phyloP scores from a whole-genome alignment of 2,113 vertebrate genomes.

The Xyliphius kryptos region DNA sequence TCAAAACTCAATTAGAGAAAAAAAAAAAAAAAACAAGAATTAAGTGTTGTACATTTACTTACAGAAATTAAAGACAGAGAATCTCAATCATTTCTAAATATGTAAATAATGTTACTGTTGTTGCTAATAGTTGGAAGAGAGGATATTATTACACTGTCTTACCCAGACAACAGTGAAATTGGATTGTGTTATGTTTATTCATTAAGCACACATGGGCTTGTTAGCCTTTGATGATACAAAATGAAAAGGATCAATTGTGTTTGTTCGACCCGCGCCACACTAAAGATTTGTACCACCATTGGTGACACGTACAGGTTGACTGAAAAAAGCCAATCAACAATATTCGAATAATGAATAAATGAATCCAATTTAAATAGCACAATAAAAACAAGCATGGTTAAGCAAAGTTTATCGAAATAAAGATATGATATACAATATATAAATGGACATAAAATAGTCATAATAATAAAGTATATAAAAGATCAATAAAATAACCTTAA shows the following conservation, averaged over 20 bases:
- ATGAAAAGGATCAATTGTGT: conserved; percentile 45
- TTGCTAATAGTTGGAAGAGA: background rate
- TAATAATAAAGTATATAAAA: too few relatives aligned
- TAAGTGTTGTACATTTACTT: too few relatives aligned
- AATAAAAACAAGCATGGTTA: background rate
- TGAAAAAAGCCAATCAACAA: conserved; percentile 6
- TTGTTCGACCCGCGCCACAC: conserved; percentile 22
- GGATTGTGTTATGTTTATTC: conserved; percentile 45
- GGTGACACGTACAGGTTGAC: conserved; percentile 19
- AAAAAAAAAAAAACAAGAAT: too few relatives aligned
- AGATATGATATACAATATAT: too few relatives aligned
- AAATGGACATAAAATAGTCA: too few relatives aligned
- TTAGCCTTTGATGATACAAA: conserved; percentile 44
- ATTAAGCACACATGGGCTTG: conserved; percentile 28
- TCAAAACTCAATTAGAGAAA: too few relatives aligned
- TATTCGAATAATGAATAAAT: background rate
- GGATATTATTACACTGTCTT: conserved; percentile 21
- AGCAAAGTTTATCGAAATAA: too few relatives aligned
- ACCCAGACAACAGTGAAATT: conserved; percentile 19
- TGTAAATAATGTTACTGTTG: too few relatives aligned
- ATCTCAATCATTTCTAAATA: too few relatives aligned
- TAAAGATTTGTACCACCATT: conserved; percentile 34
- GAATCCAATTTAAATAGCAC: background rate
- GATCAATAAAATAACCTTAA: too few relatives aligned
- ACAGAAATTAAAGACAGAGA: too few relatives aligned